Conservation (phyloP, 2,888 invertebrate species). For the Pinctada fucata region DNA sequence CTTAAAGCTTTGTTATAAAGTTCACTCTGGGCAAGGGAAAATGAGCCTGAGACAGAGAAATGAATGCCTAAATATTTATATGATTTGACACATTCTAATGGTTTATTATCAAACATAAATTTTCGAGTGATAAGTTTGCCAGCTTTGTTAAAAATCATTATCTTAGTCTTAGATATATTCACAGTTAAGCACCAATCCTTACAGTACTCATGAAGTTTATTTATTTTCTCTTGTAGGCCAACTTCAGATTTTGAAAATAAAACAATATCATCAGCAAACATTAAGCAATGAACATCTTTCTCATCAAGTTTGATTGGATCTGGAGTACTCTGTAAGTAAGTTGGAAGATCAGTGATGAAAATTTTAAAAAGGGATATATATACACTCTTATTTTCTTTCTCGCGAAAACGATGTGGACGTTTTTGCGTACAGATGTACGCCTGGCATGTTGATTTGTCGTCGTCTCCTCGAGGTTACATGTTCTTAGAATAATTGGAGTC, state of each 20-base stretch:
- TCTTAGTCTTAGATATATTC: neutral
- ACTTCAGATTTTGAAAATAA: neutral
- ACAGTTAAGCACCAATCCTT: neutral
- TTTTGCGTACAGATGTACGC: too few relatives aligned
- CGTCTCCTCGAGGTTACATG: too few relatives aligned
- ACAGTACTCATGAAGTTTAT: neutral
- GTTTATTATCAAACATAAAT: too few relatives aligned
- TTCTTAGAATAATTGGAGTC: too few relatives aligned
- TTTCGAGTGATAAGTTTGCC: neutral
- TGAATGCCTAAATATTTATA: too few relatives aligned
- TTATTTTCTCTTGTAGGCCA: neutral
- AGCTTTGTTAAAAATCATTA: neutral
- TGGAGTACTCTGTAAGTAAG: neutral
- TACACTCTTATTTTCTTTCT: too few relatives aligned
- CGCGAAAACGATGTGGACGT: too few relatives aligned
- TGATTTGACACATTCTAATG: too few relatives aligned
- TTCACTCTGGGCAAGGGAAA: too few relatives aligned
- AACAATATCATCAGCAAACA: conserved; percentile 18
- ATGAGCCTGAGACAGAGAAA: too few relatives aligned
- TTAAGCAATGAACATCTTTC: conserved; percentile 5
- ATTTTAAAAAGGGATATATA: neutral
- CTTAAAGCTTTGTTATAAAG: too few relatives aligned
- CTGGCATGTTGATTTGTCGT: too few relatives aligned
- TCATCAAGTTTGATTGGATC: neutral
- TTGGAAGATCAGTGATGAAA: conserved; percentile 3